Conservation (phyloP, 2,888 invertebrate species). For the Ormia ochracea region DNA sequence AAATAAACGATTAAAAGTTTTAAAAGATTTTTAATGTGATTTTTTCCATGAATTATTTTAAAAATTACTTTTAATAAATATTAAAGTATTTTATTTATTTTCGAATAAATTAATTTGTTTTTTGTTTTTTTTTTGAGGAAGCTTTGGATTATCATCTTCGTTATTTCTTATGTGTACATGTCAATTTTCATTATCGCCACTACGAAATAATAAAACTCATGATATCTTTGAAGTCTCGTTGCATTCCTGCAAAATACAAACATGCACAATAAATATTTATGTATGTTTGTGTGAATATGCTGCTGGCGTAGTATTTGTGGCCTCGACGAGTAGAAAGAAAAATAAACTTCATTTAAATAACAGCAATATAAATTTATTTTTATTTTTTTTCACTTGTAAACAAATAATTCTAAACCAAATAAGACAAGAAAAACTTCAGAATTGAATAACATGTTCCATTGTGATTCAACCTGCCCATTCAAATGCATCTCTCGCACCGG, state of each 20-base stretch:
- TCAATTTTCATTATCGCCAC: not conserved
- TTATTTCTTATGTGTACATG: not conserved
- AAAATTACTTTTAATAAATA: no score
- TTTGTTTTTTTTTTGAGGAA: no score
- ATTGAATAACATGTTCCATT: constrained; percentile 15
- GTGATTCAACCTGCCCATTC: not conserved
- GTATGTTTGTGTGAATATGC: not conserved
- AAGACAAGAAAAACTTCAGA: constrained; percentile 3
- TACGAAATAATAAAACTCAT: not conserved
- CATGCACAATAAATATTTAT: not conserved
- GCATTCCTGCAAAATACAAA: not conserved
- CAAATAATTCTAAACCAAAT: constrained; percentile 14
- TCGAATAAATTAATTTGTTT: no score
- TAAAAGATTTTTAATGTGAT: no score
- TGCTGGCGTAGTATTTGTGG: not conserved
- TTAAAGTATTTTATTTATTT: no score
- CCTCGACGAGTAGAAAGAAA: constrained; percentile 25
- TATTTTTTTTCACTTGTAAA: constrained; percentile 6
- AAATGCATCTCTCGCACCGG: not conserved
- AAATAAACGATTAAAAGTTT: no score
- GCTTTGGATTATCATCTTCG: not conserved
- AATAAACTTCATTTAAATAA: constrained; percentile 2
- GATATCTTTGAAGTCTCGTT: not conserved
- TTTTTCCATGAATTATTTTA: no score
- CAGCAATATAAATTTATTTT: constrained; percentile 17